phyloP scores from a whole-genome alignment of 2,888 invertebrate genomes.

The Catocala nupta region DNA sequence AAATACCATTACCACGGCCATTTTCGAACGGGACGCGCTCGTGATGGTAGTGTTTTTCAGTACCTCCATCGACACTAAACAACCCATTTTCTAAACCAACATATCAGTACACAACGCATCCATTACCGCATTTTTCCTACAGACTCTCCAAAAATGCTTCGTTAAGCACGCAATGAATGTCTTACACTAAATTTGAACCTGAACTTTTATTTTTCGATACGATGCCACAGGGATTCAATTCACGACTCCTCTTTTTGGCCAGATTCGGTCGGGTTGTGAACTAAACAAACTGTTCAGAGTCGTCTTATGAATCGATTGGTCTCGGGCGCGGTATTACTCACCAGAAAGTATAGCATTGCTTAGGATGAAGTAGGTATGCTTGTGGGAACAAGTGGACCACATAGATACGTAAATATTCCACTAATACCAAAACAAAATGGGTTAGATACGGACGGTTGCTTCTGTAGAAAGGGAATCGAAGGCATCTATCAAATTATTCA shows the following conservation, averaged over 20 bases:
- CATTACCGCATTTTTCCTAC: constrained; percentile 51
- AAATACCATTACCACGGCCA: constrained; percentile 85
- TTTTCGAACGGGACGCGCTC: constrained; percentile 82
- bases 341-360: constrained; percentile 60
- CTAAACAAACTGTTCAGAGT: constrained; percentile 81
- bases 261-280: constrained; percentile 72
- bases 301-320: constrained; percentile 79
- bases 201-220: constrained; percentile 10
- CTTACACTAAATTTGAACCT: neutral
- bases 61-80: constrained; percentile 40
- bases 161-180: constrained; percentile 50
- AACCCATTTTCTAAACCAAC: constrained; percentile 11
- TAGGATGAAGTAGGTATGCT: constrained; percentile 44
- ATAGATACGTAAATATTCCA: constrained; percentile 23
- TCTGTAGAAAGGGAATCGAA: constrained; percentile 8
- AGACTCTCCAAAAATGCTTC: neutral
- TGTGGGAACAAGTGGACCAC: constrained; percentile 52
- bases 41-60: constrained; percentile 83
- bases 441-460: constrained; percentile 27
- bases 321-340: constrained; percentile 56
- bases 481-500: neutral
- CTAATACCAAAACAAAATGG: constrained; percentile 35
- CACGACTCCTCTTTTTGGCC: constrained; percentile 81
- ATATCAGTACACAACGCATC: constrained; percentile 5
- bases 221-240: constrained; percentile 72